Evolutionary conservation across 2,888 invertebrate genomes (phyloP), one percentile per base, ranked within the genome.

Genomic region (Erpobdella octoculata): DNA sequence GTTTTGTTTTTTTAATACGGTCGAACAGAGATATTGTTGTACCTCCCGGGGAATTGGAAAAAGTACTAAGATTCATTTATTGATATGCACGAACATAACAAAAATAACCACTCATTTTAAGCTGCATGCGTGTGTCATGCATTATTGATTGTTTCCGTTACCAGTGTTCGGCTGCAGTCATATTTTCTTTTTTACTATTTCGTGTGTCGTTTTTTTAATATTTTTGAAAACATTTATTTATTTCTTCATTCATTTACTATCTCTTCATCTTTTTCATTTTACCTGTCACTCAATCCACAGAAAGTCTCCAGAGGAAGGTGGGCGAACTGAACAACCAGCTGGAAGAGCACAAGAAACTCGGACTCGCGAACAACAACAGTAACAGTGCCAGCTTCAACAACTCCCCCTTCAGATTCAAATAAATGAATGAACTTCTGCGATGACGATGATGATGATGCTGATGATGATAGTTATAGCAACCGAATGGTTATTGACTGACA

Each of bases 251-350:
- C 41, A 18, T 18, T 41, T 41, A n/a, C 41, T 12, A 41, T 41
- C 18, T 9, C 41, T 41, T 18, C 41, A 18, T 41, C 18, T 41
- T 41, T 9, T 12, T 18, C 33, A 21, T 18, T 25, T 35, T n/a
- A 15, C 3, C 61, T n/a, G 18, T 53, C 33, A 37, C 33, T 59
- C 25, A n/a, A 62, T 41, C 73, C 73, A 5, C 73, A 76, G 76
- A 71, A 0, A 36, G 72, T 18, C 73, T 76, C 18, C 76, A 76
- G 67, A 67, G 76, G 37, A 66, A 72, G 25, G 75, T 76, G 28
- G 76, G 75, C 21, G 76, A 76, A 9, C 73, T 76, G n/a, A 21
- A 73, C 3, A 70, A 71, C 53, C 75, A 72, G 61, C 67, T 74
- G n/a, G 74, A 73, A 21, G 71, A 70, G 9, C 71, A 73, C 53